phyloP scores from a whole-genome alignment of 2,113 vertebrate genomes.

The Gasterosteus nipponicus region DNA sequence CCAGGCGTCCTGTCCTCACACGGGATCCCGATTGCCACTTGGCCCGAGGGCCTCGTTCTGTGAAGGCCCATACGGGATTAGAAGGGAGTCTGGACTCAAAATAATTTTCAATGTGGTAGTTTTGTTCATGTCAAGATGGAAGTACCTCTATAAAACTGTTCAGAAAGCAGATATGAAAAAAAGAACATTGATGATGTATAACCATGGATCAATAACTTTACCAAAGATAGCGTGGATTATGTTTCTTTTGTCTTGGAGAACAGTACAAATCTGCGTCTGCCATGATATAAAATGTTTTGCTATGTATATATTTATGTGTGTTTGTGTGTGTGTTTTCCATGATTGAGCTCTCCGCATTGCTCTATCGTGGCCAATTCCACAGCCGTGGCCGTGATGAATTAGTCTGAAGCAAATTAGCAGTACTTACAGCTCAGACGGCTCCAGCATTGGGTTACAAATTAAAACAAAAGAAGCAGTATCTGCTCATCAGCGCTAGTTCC shows the following conservation, averaged over 20 bases:
- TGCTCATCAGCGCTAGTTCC: conserved; percentile 71
- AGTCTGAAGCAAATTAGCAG: conserved; percentile 76
- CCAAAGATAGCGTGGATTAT: not conserved
- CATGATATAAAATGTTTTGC: not conserved
- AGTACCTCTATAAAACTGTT: not conserved
- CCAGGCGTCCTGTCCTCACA: not conserved
- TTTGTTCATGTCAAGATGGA: not conserved
- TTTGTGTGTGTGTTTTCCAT: conserved; percentile 42
- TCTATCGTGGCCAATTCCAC: conserved; percentile 65
- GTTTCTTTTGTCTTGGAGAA: not conserved
- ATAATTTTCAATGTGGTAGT: not conserved
- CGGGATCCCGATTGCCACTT: not conserved
- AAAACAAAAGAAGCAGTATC: conserved; percentile 80
- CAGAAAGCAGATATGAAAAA: conserved; percentile 2
- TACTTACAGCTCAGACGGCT: conserved; percentile 78
- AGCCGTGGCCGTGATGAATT: conserved; percentile 73
- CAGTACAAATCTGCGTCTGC: not conserved
- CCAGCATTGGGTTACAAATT: conserved; percentile 79
- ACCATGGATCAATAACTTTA: not conserved
- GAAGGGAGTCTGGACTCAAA: not conserved
- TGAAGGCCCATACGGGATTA: not conserved
- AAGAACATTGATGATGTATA: not conserved
- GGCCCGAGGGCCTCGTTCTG: not conserved
- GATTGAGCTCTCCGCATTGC: conserved; percentile 55
- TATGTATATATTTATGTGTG: conserved; percentile 18